Percentiles rank a stretch among this genome's conserved stretches.
phyloP scores from a whole-genome alignment of 2,113 vertebrate genomes.

The Puffinus mauretanicus region DNA sequence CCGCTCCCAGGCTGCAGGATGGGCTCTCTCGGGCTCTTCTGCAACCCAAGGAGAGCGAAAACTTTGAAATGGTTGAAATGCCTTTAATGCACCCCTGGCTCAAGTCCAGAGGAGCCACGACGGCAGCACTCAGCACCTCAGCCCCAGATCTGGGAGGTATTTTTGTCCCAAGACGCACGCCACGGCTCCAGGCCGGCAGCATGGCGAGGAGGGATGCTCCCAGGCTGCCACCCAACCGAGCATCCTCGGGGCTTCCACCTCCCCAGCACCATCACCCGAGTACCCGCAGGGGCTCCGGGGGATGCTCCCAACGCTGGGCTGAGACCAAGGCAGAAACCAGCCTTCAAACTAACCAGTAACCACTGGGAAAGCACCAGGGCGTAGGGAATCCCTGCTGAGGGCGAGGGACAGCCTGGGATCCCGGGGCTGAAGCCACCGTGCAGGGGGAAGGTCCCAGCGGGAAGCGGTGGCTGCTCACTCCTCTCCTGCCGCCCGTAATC shows the following conservation, averaged over 20 bases:
- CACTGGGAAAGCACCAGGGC: not conserved
- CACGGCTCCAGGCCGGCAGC: not conserved
- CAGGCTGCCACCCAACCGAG: not conserved
- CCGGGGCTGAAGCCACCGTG: fast-evolving
- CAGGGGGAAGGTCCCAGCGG: not conserved
- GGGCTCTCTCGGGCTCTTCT: not conserved
- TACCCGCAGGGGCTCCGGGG: not conserved
- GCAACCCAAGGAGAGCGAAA: not conserved
- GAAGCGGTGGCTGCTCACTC: not conserved
- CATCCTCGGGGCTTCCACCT: not conserved
- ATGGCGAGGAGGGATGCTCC: not conserved
- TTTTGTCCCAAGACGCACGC: fast-evolving
- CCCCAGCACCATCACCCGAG: not conserved
- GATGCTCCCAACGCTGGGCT: not conserved
- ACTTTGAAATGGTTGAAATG: too few relatives aligned
- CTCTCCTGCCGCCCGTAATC: not conserved
- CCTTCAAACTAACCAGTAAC: not conserved
- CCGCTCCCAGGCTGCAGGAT: fast-evolving
- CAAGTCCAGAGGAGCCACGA: fast-evolving
- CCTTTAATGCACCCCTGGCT: not conserved
- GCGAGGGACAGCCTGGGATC: fast-evolving
- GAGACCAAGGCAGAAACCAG: not conserved
- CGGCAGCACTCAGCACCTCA: not conserved
- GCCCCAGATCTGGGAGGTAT: not conserved
- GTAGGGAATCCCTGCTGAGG: not conserved